Evolutionary conservation across 2,797 vertebrate species (phyloP), one percentile per base, ranked within the genome.

Genomic region (Telmatherina bonti): DNA sequence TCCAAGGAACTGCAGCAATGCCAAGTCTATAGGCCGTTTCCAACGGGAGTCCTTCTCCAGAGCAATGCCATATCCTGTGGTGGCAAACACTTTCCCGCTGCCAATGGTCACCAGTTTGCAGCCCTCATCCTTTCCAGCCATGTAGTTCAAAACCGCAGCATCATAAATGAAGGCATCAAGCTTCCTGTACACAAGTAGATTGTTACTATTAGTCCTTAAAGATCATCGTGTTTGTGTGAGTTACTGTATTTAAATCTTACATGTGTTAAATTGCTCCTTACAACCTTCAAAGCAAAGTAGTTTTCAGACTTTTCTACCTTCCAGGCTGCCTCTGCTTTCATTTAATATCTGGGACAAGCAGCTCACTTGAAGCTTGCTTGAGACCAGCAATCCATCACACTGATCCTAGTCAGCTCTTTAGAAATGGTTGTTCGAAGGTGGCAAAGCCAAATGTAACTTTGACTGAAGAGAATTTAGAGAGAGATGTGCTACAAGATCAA

Each of bases 101-200:
- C 98, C 98, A 0, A 99, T 99, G 88, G 97, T 99, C 87, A 99
- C 97, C 92, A 99, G 94, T 88, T 99, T 99, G 92, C 97, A 99
- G 67, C 97, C 98, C 81, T 99, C 97, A 0, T 99, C 98, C 84
- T 99, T 99, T 67, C 97, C 96, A 0, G 97, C 98, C 98, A 99
- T 99, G 94, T 99, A 99, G 94, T 99, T 99, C 82, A 99, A 94
- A 81, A 99, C 97, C 0, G 97, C 97, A 0, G 97, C 97, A 0
- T 99, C 97, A 0, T 99, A 99, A 93, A 99, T 99, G 91, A 99
- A 99, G 80, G 98, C 98, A 0, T 99, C 97, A 88, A 99, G 93
- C 90, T 98, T 99, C 93, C 98, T 99, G 91, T 29, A 60, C 1
- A 43, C 1, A 47, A 47, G 27, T 18, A 58, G 72, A 2, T 43